Evolutionary conservation across 1,140 invertebrate genomes (phyloP).

Genomic region (Apolygus lucorum): DNA sequence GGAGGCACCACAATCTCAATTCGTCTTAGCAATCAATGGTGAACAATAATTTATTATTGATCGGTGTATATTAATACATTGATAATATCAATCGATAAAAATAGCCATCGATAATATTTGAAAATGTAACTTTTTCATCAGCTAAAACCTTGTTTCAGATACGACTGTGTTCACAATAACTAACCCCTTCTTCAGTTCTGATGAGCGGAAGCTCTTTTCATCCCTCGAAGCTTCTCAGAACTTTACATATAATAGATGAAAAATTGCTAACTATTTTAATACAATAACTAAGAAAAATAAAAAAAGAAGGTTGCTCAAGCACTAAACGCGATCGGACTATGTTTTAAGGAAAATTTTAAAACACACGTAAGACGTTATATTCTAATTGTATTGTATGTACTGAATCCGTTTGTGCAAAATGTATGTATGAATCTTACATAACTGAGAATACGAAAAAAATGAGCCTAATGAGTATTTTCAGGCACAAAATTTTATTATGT

Average conservation of each 20-base stretch:
- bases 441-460: background rate
- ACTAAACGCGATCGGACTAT: conserved; percentile 10
- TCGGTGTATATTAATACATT: background rate
- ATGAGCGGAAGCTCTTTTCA: background rate
- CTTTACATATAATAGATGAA: background rate
- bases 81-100: background rate
- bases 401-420: background rate
- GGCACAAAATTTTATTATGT: background rate
- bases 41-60: background rate
- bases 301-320: conserved; percentile 21
- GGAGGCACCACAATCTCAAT: conserved; percentile 31
- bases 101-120: background rate
- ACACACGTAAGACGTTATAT: background rate
- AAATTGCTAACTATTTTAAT: background rate
- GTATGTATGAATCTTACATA: background rate
- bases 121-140: background rate
- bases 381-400: background rate
- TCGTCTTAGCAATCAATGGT: conserved; percentile 39
- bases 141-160: background rate
- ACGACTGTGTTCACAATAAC: background rate
- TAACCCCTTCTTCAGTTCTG: background rate
- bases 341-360: background rate
- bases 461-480: background rate
- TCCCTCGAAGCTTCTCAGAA: background rate
- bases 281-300: background rate